Evolutionary conservation across 2,113 vertebrate genomes (phyloP).

Genomic region (Raphicerus campestris): DNA sequence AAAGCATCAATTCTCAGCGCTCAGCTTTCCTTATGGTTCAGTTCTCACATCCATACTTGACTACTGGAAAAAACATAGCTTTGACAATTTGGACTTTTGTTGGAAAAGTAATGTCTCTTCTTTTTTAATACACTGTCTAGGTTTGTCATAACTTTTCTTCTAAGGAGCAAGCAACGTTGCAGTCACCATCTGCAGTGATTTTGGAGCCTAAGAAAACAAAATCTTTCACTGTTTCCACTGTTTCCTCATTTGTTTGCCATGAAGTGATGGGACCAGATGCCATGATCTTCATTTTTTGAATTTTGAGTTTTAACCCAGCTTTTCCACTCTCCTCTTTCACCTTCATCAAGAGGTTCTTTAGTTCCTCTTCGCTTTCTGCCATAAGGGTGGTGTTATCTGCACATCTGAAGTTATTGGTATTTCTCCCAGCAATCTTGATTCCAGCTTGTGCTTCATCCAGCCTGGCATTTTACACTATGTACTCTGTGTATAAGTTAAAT

Average conservation of each 20-base stretch:
- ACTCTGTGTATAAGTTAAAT: background rate
- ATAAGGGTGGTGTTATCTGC: background rate
- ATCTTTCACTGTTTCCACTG: background rate
- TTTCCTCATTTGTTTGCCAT: background rate
- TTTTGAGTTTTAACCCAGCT: background rate
- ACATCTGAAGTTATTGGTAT: background rate
- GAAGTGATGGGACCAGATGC: background rate
- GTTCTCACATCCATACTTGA: background rate
- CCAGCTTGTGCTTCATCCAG: background rate
- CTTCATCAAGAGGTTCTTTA: background rate
- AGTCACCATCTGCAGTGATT: background rate
- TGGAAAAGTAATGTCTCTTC: background rate
- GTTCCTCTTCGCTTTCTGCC: background rate
- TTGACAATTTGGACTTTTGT: background rate
- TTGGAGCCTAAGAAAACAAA: background rate
- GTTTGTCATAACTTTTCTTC: background rate
- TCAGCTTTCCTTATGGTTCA: background rate
- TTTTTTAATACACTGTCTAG: background rate
- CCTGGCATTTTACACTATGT: background rate
- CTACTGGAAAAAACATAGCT: background rate
- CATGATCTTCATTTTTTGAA: background rate
- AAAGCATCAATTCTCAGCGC: background rate
- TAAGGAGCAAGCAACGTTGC: background rate
- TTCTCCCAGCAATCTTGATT: background rate
- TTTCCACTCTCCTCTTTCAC: background rate